A percentile compares a stretch with the other conserved stretches of the same genome.
Conservation (phyloP, 2,888 invertebrate genomes). For the Caenorhabditis virilis region DNA sequence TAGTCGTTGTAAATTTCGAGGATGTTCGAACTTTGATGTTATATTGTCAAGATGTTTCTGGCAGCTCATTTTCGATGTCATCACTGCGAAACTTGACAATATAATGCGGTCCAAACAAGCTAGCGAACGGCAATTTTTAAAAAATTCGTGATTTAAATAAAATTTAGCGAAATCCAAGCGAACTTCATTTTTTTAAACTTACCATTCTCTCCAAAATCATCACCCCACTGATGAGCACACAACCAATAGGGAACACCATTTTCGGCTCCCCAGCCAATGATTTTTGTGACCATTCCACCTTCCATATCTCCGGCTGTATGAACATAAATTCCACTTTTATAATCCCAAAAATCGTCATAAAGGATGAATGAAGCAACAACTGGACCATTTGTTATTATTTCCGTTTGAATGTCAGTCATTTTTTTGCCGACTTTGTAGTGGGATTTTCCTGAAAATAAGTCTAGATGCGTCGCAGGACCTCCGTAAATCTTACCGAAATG, state of each 20-base stretch:
- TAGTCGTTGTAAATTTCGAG: no score
- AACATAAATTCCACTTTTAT: constrained; percentile 35
- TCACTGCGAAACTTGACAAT: no score
- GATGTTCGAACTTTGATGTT: no score
- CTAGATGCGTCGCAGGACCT: no score
- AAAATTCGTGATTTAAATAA: no score
- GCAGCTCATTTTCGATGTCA: no score
- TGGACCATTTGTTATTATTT: constrained; percentile 34
- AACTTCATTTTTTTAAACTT: no score
- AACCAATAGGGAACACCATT: constrained; percentile 34
- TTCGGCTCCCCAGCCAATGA: constrained; percentile 38
- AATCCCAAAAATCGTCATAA: constrained; percentile 37
- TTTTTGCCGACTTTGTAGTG: constrained; percentile 35
- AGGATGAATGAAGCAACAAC: constrained; percentile 32
- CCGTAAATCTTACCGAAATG: constrained; percentile 15
- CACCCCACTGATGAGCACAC: constrained; percentile 38
- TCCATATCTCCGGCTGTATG: constrained; percentile 27
- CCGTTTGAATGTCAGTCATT: constrained; percentile 32
- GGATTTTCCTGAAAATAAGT: constrained; percentile 11
- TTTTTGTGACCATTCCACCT: constrained; percentile 38
- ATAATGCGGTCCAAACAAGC: no score
- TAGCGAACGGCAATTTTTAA: no score
- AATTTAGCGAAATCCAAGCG: background rate
- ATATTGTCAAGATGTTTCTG: no score
- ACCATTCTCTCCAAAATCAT: constrained; percentile 27